Evolutionary conservation across 1,140 invertebrate genomes (phyloP), one percentile per base, ranked within the genome.

Genomic region (Neotoxoptera formosana): DNA sequence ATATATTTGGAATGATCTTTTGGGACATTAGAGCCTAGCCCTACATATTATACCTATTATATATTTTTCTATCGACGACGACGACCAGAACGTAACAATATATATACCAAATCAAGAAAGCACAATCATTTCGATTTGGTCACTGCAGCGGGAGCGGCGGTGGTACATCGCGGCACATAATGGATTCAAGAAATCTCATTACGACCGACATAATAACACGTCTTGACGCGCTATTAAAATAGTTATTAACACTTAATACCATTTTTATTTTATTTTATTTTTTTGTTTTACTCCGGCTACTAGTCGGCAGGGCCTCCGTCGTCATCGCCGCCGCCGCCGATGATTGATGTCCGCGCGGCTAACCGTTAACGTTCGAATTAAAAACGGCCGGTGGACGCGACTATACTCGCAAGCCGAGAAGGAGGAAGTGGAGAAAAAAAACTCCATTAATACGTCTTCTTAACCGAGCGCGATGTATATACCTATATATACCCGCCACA

Each of bases 171-270:
- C n/a, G n/a, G n/a, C 41, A 86, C 87, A 21, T 92, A 92, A 92
- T 92, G 91, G 91, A 92, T 92, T 92, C 30, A 90, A 90, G 41
- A 92, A 92, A 92, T 92, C 91, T 92, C 91, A 92, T 92, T 92
- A 92, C 91, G 41, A 30, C 88, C 88, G 23, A 92, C 91, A 92
- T 92, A 92, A 92, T 92, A 92, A 92, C 91, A 83, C 91, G n/a
- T 81, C 76, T 83, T 51, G 91, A 92, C 41, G 91, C 47, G 47
- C 23, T 92, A 92, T 92, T 92, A 92, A 92, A 92, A 89, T 89
- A 83, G 91, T 92, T 92, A 92, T 92, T 92, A 92, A 92, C 91
- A 92, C 91, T 92, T 92, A 53, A 47, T 91, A 45, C 23, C 14
- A 41, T 91, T 47, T 89, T 89, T 89, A 53, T 48, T 14, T 89